Base-by-base conservation (phyloP, 1,140 invertebrate species). In the Calliopsis andreniformis region DNA sequence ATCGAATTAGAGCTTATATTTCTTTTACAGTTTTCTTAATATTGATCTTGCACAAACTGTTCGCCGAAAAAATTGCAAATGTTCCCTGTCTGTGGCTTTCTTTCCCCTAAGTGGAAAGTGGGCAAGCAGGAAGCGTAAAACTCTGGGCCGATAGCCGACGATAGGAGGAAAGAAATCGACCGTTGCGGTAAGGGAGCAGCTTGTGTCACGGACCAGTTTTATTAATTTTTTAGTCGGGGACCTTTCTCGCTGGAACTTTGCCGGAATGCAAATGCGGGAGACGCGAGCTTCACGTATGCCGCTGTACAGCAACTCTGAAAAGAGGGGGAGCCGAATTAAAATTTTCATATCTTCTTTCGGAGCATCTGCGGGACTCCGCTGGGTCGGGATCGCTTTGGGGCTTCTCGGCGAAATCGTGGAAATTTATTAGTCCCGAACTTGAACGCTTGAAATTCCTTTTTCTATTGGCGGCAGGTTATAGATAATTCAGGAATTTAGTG, bases 201-300 rank as follows among this genome's bases (percentile, higher is more conserved):
- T 32, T 25, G 61, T 73, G 70, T 66, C 70, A 61, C 61, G 39
- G 61, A 73, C 59, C 70, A 72, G 70, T 73, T 66, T 64, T 73
- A 73, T 73, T 73, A 73, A 73, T 73, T 73, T 73, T 73, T 73
- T 66, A 66, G 35, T 32, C 70, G 16, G 35, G 49, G 32, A n/a
- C n/a, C n/a, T n/a, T n/a, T 28, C 25, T 39, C 16, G 14, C 14
- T 20, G n/a, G 3, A 43, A 73, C 25, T 73, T 73, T 28, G 7
- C 25, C 49, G 49, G 70, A 43, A 73, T 73, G 70, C 70, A 73
- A 73, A 73, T 73, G 61, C 28, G 32, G 8, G 12, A 51, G 56
- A 39, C 69, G 68, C 68, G 10, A 39, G 59, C 23, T 42, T 51
- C 69, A 63, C 59, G 58, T 72, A 30, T 73, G 61, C 61, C 59